Conservation (phyloP, 2,888 invertebrate genomes). For the Ennomos erosarius region DNA sequence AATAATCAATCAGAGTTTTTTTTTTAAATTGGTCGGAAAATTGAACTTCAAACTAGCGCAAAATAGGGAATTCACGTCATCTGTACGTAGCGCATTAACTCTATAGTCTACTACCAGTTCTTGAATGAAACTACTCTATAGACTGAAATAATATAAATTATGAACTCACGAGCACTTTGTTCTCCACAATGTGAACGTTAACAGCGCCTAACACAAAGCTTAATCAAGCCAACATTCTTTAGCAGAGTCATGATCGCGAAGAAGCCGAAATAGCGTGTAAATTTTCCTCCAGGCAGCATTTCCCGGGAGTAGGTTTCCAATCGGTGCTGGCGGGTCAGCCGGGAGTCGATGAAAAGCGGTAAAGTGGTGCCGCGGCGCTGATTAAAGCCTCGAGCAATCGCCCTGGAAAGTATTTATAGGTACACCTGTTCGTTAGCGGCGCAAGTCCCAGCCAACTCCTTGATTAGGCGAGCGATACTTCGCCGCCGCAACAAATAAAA, state of each 20-base stretch:
- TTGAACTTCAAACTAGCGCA: no score
- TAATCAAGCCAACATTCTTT: slow-evolving; percentile 48
- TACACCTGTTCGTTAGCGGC: slow-evolving; percentile 85
- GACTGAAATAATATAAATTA: slow-evolving; percentile 33
- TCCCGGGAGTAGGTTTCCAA: slow-evolving; percentile 79
- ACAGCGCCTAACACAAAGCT: not conserved
- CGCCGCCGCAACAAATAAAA: slow-evolving; percentile 80
- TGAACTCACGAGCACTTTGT: slow-evolving; percentile 5
- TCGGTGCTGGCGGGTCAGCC: slow-evolving; percentile 76
- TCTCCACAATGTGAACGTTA: slow-evolving; percentile 19
- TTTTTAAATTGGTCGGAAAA: no score
- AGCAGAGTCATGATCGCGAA: slow-evolving; percentile 44
- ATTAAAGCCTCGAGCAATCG: slow-evolving; percentile 85
- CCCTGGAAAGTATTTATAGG: slow-evolving; percentile 84
- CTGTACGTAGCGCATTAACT: no score
- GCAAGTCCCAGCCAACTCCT: slow-evolving; percentile 81
- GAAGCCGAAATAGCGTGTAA: slow-evolving; percentile 65
- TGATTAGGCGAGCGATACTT: slow-evolving; percentile 83
- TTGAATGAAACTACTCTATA: no score
- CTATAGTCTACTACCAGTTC: no score
- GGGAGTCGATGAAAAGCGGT: slow-evolving; percentile 83
- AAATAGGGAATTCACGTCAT: no score
- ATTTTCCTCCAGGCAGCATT: slow-evolving; percentile 69
- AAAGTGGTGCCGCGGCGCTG: slow-evolving; percentile 81
- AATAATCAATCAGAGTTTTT: no score